phyloP scores from a whole-genome alignment of 2,888 invertebrate genomes.

The Zaprionus lineosus region DNA sequence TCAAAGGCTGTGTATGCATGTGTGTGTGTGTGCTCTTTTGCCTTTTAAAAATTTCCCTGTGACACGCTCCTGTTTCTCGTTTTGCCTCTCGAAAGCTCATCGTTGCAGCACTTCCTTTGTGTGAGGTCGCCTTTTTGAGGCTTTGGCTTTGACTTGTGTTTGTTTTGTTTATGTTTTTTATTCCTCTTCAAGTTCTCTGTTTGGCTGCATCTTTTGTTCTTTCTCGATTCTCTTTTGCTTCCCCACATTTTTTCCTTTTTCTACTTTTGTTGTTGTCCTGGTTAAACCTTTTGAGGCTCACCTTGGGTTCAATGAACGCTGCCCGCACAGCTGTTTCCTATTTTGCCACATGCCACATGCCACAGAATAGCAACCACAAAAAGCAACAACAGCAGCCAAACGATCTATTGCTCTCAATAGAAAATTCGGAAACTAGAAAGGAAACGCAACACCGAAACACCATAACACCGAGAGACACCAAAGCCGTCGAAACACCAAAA shows the following conservation, averaged over 20 bases:
- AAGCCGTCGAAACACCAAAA: too few relatives aligned
- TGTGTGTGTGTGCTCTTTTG: constrained; percentile 5
- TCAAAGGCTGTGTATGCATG: not conserved
- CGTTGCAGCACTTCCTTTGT: constrained; percentile 46
- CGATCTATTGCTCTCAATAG: constrained; percentile 16
- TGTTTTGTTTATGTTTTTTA: constrained; percentile 1
- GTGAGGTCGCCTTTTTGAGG: constrained; percentile 21
- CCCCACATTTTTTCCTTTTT: constrained; percentile 6
- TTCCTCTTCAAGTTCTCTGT: not conserved
- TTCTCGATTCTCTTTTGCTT: too few relatives aligned
- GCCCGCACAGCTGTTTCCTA: constrained; percentile 61
- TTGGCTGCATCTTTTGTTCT: too few relatives aligned
- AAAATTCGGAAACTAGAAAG: constrained; percentile 19
- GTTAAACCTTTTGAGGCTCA: constrained; percentile 5
- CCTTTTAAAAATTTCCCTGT: not conserved
- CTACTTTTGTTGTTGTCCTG: constrained; percentile 16
- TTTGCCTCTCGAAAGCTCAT: not conserved
- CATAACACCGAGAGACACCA: too few relatives aligned
- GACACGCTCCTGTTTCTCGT: not conserved
- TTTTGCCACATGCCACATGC: constrained; percentile 27
- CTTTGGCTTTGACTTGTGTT: constrained; percentile 37
- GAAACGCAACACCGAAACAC: constrained; percentile 3
- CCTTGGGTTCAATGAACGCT: constrained; percentile 62
- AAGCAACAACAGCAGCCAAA: constrained; percentile 17
- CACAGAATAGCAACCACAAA: constrained; percentile 27